These are phyloP conservation scores for Buceros bicornis DNA, from an alignment of 2,797 vertebrate species.

Conservation along the genomic window DNA sequence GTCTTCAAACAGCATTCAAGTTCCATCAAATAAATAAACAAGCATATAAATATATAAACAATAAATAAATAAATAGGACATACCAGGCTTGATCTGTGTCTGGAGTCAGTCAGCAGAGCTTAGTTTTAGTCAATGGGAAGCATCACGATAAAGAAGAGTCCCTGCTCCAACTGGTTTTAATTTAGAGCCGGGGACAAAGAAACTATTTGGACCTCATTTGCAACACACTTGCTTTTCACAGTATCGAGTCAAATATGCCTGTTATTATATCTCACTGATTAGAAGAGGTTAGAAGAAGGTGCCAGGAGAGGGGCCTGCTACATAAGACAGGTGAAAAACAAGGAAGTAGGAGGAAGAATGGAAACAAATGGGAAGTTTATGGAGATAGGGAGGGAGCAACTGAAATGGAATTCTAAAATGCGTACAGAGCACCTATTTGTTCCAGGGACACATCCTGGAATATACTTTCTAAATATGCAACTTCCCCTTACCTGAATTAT, in stretches of 20 bases:
- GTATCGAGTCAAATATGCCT: not conserved
- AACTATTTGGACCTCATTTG: not conserved
- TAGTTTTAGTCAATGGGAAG: not conserved
- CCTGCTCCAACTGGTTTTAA: not conserved
- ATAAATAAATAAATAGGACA: not conserved
- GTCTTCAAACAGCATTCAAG: conserved; percentile 42
- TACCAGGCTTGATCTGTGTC: not conserved
- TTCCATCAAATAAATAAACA: not conserved
- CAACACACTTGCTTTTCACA: not conserved
- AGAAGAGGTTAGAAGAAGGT: not conserved
- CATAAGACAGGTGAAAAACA: not conserved
- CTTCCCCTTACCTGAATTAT: not conserved
- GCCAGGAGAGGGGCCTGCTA: not conserved
- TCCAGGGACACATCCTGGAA: not conserved
- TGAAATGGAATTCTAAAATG: not conserved
- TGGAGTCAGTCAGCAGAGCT: not conserved
- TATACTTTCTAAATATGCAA: not conserved
- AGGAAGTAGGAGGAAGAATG: not conserved
- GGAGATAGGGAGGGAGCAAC: not conserved
- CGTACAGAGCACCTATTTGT: not conserved
- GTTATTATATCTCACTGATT: not conserved
- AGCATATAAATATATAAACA: not conserved
- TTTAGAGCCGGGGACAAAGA: not conserved
- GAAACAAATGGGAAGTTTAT: not conserved
- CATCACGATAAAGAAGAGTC: not conserved